Evolutionary conservation across 1,140 invertebrate genomes (phyloP), one percentile per base, ranked within the genome.

Genomic region (Saccostrea glomerata): DNA sequence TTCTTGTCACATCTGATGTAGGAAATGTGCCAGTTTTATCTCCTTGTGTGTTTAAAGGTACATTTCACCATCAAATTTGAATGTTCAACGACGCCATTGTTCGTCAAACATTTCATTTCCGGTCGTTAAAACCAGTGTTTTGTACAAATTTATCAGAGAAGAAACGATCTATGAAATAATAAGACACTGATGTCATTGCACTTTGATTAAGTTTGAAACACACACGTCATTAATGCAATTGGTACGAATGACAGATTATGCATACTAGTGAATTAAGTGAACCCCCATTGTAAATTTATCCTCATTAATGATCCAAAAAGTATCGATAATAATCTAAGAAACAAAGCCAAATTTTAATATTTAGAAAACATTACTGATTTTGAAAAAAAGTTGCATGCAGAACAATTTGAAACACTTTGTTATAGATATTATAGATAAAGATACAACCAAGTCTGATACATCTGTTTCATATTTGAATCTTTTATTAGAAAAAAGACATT

Each of bases 11-110:
- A 77, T 25, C 12, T 73, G 70, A 15, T 73, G 23, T 73, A 73
- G 70, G 70, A 73, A 73, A 73, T 77, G 70, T 25, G 70, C 13
- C 3, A 77, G 25, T 77, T 77, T 77, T 77, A 77, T 36, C 15
- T 25, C 30, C 13, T 30, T 77, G 7, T 77, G 70, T 77, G 70
- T 77, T 36, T 15, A 30, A 17, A 30, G 25, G 4, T 25, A 77
- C 70, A 17, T 15, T 40, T 15, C 23, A 25, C 11, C 30, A 77
- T 36, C 30, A 77, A 40, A 77, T 13, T 11, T 36, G 13, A 17
- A 12, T 17, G 25, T 30, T 30, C 25, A 0, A 4, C 9, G 70
- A 30, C 70, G 70, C 70, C 70, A 77, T 30, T 36, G 2, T 12
- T 77, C 25, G 70, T 77, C 36, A 36, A 77, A 77, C 25, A 77